phyloP scores from a whole-genome alignment of 2,113 vertebrate species.

The Neolamprologus sp. region DNA sequence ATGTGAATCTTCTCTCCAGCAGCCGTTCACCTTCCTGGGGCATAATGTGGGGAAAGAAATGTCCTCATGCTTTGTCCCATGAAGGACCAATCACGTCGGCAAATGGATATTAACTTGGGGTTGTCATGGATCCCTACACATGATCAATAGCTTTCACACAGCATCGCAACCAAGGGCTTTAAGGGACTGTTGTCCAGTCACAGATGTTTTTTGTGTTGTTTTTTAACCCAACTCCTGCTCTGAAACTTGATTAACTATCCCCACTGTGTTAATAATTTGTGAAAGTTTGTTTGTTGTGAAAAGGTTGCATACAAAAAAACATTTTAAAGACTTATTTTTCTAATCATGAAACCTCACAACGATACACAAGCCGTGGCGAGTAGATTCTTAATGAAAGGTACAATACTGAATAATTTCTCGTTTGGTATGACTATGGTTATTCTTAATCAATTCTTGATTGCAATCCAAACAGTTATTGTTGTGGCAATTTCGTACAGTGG shows the following conservation, averaged over 20 bases:
- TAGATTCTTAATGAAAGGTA: not conserved
- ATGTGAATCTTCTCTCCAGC: not conserved
- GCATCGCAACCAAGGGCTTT: conserved; percentile 78
- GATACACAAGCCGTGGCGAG: not conserved
- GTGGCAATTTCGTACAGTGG: not conserved
- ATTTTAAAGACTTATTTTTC: not conserved
- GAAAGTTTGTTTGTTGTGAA: not conserved
- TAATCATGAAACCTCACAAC: not conserved
- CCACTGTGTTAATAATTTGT: not conserved
- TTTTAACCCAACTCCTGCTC: not conserved
- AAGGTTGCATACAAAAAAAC: not conserved
- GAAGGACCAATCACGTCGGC: conserved; percentile 70
- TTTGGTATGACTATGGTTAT: not conserved
- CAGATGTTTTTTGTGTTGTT: conserved; percentile 17
- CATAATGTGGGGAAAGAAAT: conserved; percentile 60
- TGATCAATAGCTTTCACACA: conserved; percentile 91
- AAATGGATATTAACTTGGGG: conserved; percentile 80
- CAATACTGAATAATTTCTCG: not conserved
- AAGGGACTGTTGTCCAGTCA: conserved; percentile 62
- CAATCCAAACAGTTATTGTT: conserved; percentile 6
- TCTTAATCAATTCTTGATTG: conserved; percentile 17
- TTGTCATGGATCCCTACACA: conserved; percentile 83
- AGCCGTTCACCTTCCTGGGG: conserved; percentile 52
- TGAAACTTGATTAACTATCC: not conserved
- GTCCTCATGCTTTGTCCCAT: conserved; percentile 68